phyloP scores from a whole-genome alignment of 2,888 invertebrate species.

The Agriopis leucophaearia region DNA sequence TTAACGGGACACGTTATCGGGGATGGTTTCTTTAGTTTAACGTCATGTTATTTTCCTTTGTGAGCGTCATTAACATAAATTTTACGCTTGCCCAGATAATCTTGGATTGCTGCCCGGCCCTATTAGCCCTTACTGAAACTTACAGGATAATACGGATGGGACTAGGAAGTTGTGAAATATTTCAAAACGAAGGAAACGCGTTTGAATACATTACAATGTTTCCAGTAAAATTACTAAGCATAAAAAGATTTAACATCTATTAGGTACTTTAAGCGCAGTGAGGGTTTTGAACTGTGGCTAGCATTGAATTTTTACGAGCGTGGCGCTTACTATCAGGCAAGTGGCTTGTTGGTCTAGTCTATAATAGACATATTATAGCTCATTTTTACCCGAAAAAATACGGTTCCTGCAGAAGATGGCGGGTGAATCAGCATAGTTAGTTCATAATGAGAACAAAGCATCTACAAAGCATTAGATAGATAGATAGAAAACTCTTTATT shows the following conservation, averaged over 20 bases:
- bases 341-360: too few relatives aligned
- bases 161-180: constrained; percentile 47
- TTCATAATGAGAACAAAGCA: too few relatives aligned
- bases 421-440: too few relatives aligned
- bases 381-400: too few relatives aligned
- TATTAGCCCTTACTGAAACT: constrained; percentile 70
- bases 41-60: constrained; percentile 71
- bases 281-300: too few relatives aligned
- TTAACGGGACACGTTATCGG: constrained; percentile 72
- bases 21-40: constrained; percentile 71
- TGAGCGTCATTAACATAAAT: constrained; percentile 80
- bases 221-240: background rate
- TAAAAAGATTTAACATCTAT: background rate
- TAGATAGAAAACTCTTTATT: too few relatives aligned
- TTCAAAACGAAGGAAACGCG: background rate
- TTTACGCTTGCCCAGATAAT: constrained; percentile 76
- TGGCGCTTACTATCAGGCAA: too few relatives aligned
- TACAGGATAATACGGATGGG: constrained; percentile 66
- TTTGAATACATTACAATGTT: background rate
- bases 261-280: too few relatives aligned
- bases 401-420: too few relatives aligned
- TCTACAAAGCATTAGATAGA: too few relatives aligned
- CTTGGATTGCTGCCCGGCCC: constrained; percentile 72
- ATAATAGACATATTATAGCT: too few relatives aligned
- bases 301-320: too few relatives aligned